Conservation (phyloP, 2,113 vertebrate species). For the Peromyscus leucopus region DNA sequence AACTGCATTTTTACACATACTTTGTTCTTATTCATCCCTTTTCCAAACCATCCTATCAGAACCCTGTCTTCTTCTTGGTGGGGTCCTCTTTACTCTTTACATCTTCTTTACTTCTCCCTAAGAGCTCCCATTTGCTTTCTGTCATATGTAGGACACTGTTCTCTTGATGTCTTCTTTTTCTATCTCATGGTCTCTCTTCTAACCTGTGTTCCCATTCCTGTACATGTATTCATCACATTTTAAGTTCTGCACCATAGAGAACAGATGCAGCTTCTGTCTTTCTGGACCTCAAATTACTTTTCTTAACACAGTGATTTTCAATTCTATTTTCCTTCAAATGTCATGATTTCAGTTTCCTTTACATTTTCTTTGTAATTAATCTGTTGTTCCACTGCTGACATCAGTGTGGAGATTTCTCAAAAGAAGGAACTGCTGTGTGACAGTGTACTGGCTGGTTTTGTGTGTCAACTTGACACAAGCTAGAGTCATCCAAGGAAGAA, state of each 20-base stretch:
- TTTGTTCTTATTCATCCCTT: not conserved
- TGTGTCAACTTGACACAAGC: too few relatives aligned
- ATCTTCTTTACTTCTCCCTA: not conserved
- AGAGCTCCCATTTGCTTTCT: not conserved
- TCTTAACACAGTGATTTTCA: not conserved
- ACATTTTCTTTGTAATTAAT: not conserved
- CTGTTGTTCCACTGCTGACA: not conserved
- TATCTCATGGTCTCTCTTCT: not conserved
- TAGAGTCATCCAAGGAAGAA: too few relatives aligned
- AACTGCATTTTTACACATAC: not conserved
- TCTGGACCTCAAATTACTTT: not conserved
- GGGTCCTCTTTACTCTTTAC: too few relatives aligned
- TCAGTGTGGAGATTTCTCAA: not conserved
- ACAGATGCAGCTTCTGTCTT: not conserved
- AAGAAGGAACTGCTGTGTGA: not conserved
- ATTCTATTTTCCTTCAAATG: not conserved
- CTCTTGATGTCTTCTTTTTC: not conserved
- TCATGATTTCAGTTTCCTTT: not conserved
- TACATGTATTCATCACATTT: not conserved
- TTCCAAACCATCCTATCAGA: not conserved
- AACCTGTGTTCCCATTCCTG: not conserved
- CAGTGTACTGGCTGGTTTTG: not conserved
- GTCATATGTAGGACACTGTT: not conserved
- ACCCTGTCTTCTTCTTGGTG: too few relatives aligned
- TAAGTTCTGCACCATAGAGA: too few relatives aligned